Conservation (phyloP, 2,113 vertebrate genomes). For the Etheostoma cragini region DNA sequence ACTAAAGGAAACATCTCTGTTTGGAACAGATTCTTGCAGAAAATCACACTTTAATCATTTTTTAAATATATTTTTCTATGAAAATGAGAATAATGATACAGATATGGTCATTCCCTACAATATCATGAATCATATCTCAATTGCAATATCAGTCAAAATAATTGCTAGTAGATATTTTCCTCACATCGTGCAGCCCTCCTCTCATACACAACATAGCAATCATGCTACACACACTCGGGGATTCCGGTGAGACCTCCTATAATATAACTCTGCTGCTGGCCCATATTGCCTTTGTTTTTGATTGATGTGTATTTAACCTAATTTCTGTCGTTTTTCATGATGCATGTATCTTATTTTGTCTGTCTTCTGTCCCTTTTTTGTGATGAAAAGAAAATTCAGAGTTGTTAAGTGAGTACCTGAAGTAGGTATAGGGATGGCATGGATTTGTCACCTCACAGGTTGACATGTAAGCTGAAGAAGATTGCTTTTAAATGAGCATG, state of each 20-base stretch:
- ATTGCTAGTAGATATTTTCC: too few species aligned
- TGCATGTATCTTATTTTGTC: neutral
- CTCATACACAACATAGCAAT: neutral
- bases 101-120: too few species aligned
- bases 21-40: too few species aligned
- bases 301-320: neutral
- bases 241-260: neutral
- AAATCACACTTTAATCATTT: too few species aligned
- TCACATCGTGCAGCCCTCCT: too few species aligned
- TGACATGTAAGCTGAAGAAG: neutral
- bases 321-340: neutral
- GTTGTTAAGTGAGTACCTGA: neutral
- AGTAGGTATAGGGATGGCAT: neutral
- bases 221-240: neutral
- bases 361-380: neutral
- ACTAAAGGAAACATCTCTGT: too few species aligned
- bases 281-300: neutral
- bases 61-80: too few species aligned
- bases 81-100: too few species aligned
- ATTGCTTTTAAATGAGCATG: neutral
- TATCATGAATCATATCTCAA: too few species aligned
- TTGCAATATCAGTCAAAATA: too few species aligned
- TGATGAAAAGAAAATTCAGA: neutral
- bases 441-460: slow-evolving; percentile 9
- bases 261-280: neutral